Evolutionary conservation across 2,797 vertebrate species (phyloP).

Genomic region (Etheostoma perlongum): DNA sequence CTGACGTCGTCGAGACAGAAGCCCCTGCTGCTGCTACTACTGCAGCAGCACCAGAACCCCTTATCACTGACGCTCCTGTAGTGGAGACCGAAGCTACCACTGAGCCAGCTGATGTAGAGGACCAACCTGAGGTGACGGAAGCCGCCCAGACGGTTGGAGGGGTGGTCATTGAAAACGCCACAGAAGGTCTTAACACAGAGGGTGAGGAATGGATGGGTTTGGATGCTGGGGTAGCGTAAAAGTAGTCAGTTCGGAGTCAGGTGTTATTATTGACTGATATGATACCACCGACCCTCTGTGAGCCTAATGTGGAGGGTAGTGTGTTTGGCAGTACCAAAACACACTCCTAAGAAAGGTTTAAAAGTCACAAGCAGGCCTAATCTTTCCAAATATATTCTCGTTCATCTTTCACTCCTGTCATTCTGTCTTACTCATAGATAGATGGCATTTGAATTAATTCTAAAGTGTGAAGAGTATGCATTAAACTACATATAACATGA

Average conservation of each 20-base stretch:
- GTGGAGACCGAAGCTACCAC: not conserved
- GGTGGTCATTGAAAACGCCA: conserved; percentile 5
- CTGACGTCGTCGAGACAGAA: not conserved
- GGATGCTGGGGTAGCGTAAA: not conserved
- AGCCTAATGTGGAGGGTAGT: not conserved
- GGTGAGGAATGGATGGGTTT: conserved; percentile 56
- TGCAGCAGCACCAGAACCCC: not conserved
- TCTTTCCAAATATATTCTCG: not conserved
- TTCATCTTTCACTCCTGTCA: not conserved
- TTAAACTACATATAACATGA: not conserved
- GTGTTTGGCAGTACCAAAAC: not conserved
- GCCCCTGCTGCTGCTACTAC: not conserved
- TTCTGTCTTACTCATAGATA: not conserved
- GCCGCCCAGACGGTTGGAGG: fast-evolving
- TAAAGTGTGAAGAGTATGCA: not conserved
- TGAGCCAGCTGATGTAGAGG: fast-evolving
- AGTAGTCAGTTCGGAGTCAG: not conserved
- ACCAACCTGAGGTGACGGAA: not conserved
- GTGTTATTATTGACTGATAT: conserved; percentile 4
- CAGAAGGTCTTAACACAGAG: conserved; percentile 45
- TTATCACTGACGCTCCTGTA: not conserved
- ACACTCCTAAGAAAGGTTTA: not conserved
- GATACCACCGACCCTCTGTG: not conserved
- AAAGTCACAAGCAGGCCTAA: not conserved
- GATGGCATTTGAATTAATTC: not conserved